phyloP scores from a whole-genome alignment of 2,113 vertebrate genomes.

The Jacana jacana region DNA sequence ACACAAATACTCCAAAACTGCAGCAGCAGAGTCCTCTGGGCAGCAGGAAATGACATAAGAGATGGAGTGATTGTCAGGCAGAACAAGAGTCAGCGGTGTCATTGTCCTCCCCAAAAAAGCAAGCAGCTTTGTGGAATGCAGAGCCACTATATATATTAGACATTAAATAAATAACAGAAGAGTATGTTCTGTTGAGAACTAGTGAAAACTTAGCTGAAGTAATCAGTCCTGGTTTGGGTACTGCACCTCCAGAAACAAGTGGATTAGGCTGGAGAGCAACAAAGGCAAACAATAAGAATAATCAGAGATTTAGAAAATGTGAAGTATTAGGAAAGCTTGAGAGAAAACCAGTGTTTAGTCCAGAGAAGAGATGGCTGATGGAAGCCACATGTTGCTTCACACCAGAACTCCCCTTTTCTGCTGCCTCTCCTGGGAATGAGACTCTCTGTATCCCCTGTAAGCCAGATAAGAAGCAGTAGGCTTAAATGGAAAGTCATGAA shows the following conservation, averaged over 20 bases:
- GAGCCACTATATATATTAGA: neutral
- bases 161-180: neutral
- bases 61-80: neutral
- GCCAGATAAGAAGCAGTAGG: neutral
- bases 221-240: neutral
- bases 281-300: neutral
- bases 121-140: neutral
- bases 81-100: neutral
- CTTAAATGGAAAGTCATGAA: neutral
- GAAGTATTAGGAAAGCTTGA: neutral
- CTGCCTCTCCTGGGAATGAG: accelerated
- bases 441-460: neutral
- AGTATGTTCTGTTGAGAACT: neutral
- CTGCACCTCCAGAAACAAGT: neutral
- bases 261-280: neutral
- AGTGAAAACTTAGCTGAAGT: neutral
- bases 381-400: neutral
- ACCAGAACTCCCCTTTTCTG: neutral
- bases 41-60: neutral
- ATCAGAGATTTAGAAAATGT: neutral
- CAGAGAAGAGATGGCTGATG: neutral
- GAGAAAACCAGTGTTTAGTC: neutral
- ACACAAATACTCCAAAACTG: neutral
- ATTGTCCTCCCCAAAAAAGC: neutral
- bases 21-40: neutral